Evolutionary conservation across 2,888 invertebrate species (phyloP).

Genomic region (Melanophora roralis): DNA sequence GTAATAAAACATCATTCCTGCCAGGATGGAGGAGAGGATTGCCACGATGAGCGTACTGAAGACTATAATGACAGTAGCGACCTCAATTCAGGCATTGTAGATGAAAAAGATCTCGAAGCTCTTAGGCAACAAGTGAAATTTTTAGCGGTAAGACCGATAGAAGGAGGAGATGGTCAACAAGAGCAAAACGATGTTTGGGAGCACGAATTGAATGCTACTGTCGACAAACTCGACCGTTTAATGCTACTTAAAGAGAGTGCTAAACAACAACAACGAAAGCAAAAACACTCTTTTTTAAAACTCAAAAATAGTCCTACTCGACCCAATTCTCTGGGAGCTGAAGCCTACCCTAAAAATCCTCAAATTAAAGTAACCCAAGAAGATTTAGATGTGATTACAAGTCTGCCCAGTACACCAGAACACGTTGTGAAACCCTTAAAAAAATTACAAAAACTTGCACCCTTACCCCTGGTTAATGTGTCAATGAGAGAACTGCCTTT

Average conservation of each 20-base stretch:
- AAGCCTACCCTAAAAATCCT: constrained; percentile 64
- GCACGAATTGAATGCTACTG: constrained; percentile 85
- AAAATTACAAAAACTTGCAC: constrained; percentile 74
- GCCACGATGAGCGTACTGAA: constrained; percentile 63
- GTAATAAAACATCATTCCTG: constrained; percentile 34
- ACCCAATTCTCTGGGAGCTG: constrained; percentile 72
- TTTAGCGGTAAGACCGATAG: constrained; percentile 85
- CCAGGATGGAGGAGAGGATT: constrained; percentile 36
- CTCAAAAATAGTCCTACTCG: constrained; percentile 61
- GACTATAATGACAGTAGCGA: constrained; percentile 68
- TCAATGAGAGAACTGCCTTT: constrained; percentile 77
- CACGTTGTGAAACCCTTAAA: constrained; percentile 71
- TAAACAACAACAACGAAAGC: constrained; percentile 66
- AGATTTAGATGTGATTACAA: constrained; percentile 56
- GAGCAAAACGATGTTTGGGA: constrained; percentile 83
- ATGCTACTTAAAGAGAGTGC: constrained; percentile 81
- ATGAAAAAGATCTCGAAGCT: constrained; percentile 81
- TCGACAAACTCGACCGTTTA: constrained; percentile 86
- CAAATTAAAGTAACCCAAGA: constrained; percentile 49
- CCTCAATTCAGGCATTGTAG: constrained; percentile 66
- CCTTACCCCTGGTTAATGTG: constrained; percentile 76
- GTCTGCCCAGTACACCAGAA: constrained; percentile 75
- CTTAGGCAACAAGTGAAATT: constrained; percentile 84
- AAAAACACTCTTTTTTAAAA: constrained; percentile 28
- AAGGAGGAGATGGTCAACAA: constrained; percentile 84